Evolutionary conservation across 53 echinoderm and acorn worm species (phyloP).

Genomic region (Glandiceps talaboti): DNA sequence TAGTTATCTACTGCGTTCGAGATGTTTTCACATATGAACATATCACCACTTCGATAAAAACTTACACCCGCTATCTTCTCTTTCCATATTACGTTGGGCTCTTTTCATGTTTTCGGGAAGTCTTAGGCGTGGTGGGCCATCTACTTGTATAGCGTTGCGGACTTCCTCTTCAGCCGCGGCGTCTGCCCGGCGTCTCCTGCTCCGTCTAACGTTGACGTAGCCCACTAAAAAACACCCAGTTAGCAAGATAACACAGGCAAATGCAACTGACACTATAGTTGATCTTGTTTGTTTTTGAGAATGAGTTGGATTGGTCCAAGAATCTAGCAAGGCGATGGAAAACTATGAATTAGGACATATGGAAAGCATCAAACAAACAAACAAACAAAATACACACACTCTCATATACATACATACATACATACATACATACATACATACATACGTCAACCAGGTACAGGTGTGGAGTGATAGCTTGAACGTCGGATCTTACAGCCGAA

Average conservation of each 20-base stretch:
- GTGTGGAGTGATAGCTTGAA: no score
- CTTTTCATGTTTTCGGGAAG: background rate
- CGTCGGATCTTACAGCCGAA: no score
- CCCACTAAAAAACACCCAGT: background rate
- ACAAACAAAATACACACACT: no score
- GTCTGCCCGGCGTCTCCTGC: background rate
- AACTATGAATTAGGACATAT: no score
- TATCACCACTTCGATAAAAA: no score
- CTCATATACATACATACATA: no score
- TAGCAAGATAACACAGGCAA: background rate
- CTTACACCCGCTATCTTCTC: background rate
- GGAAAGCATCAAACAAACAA: no score
- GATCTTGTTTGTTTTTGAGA: background rate
- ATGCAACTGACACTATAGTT: background rate
- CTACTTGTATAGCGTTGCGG: background rate
- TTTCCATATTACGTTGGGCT: background rate
- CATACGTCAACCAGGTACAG: no score
- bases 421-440: no score
- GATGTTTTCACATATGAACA: no score
- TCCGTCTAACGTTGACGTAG: background rate
- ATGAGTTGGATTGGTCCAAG: background rate
- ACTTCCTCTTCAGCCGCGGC: background rate
- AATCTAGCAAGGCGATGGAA: no score
- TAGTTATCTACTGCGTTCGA: no score
- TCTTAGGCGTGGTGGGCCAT: background rate